Evolutionary conservation across 2,888 invertebrate species (phyloP), one percentile per base, ranked within the genome.

Genomic region (Plebejus anna): DNA sequence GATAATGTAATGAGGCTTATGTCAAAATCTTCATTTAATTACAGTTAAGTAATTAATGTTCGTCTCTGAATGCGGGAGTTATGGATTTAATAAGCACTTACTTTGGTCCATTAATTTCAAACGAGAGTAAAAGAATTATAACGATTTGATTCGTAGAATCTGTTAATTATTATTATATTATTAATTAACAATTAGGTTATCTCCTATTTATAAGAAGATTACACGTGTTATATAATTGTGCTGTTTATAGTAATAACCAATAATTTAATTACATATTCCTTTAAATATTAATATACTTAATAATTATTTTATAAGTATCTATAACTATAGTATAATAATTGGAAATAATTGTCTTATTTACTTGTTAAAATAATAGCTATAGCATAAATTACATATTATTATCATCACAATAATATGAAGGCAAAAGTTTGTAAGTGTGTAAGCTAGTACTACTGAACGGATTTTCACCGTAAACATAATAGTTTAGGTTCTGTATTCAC

Each of bases 131-230:
- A 66, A 13, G 2, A 32, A 9, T 66, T 66, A 11, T 32, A 66
- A 28, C 28, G 22, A 66, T 66, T 66, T 5, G 13, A 32, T 32
- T 61, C 13, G 32, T 6, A 16, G 16, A 5, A 66, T 32, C 32
- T 13, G 13, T 1, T 32, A 13, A 32, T 66, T 28, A 28, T 22
- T 22, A 22, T 22, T 22, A 22, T 22, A 22, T 22, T 1, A 61
- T 61, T 61, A 61, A 28, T 61, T 61, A 28, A 11, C 61, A 32
- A 66, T 66, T 66, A 66, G 28, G 61, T 66, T 66, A 13, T 66
- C 28, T 66, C 28, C 32, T 11, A 32, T 66, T 38, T 61, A 28
- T 9, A 6, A 66, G 9, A 66, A 32, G 11, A 66, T 32, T 22
- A 1, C 9, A 61, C 22, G 28, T 61, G 59, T 7, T 28, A 28